These are phyloP conservation scores for Drosophila pallidifrons DNA, from an alignment of 1,140 invertebrate species.

Conservation along the genomic window DNA sequence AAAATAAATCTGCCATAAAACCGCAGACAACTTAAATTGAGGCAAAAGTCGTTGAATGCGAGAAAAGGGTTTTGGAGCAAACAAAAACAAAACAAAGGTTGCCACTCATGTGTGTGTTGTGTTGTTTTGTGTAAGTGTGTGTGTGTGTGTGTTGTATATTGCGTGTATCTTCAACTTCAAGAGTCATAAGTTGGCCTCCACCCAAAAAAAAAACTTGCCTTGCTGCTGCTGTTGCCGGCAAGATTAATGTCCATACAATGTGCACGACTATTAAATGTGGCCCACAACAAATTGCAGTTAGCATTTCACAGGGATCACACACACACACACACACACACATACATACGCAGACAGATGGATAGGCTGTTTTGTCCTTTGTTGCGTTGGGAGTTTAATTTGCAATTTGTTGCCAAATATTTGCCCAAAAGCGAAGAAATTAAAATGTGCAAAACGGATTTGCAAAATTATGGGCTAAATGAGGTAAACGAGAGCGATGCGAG, in stretches of 20 bases:
- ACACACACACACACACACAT: slow-evolving; percentile 1
- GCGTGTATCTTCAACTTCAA: no score
- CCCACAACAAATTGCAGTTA: slow-evolving; percentile 26
- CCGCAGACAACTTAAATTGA: slow-evolving; percentile 44
- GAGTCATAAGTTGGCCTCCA: slow-evolving; percentile 4
- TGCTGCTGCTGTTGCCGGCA: neutral
- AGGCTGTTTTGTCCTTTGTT: slow-evolving; percentile 9
- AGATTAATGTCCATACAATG: slow-evolving; percentile 29
- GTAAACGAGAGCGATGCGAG: slow-evolving; percentile 17
- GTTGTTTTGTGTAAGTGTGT: no score
- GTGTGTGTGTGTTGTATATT: no score
- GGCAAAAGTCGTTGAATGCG: slow-evolving; percentile 10
- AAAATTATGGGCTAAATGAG: slow-evolving; percentile 9
- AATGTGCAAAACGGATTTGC: slow-evolving; percentile 27
- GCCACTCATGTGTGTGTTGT: neutral
- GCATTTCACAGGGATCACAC: neutral
- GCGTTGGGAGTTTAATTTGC: slow-evolving; percentile 62
- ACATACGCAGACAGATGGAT: neutral
- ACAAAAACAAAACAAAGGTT: slow-evolving; percentile 6
- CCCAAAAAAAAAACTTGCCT: neutral
- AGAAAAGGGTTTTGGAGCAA: slow-evolving; percentile 2
- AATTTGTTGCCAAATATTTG: slow-evolving; percentile 51
- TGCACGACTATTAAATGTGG: slow-evolving; percentile 15
- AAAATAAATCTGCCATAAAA: slow-evolving; percentile 45
- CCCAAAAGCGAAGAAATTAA: slow-evolving; percentile 23